Evolutionary conservation across 2,888 invertebrate species (phyloP), one percentile per base, ranked within the genome.

Genomic region (Drosophila meridionalis): DNA sequence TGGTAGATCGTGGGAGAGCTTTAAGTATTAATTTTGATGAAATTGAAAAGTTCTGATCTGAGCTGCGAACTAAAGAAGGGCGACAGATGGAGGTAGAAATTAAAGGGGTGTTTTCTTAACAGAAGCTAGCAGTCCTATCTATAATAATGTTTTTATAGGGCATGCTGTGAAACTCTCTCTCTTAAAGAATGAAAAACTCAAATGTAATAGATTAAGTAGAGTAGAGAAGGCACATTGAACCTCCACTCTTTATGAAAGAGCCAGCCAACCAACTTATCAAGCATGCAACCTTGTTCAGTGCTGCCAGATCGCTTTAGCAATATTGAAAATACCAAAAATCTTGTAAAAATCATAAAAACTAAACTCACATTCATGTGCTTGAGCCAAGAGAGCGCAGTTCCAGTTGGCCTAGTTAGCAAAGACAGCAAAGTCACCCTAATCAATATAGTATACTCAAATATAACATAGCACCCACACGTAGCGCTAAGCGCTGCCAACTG

Each of bases 401-500:
- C 45, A 12, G 48, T 9, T 70, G 76, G 32, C 56, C 70, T 28
- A 57, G 63, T 69, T 75, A 42, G 36, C 55, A 26, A 11, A 1
- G 14, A 34, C 9, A 8, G 7, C 12, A 50, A 26, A 56, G 34
- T 6, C 40, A 14, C 34, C 9, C n/a, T 9, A 57, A 75, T 74
- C 76, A 64, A 75, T 69, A 63, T 40, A 56, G n/a, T 11, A 28
- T 28, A 9, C 40, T 5, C 4, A 38, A n/a, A 7, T 8, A 8
- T 20, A 5, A 20, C 6, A 12, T 32, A 36, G n/a, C 58, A 11
- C 59, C 34, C 67, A 62, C 47, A 56, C 9, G 55, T 3, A 26
- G 63, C 38, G 68, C 14, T 14, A 56, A 53, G 36, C 59, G 20
- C 32, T 69, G 68, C 63, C 71, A 71, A 71, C 50, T 64, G 45